Percentiles rank a stretch among this genome's conserved stretches.
These are phyloP conservation scores for Nemapogon koenigi DNA, from an alignment of 2,888 invertebrate genomes.

Conservation along the genomic window DNA sequence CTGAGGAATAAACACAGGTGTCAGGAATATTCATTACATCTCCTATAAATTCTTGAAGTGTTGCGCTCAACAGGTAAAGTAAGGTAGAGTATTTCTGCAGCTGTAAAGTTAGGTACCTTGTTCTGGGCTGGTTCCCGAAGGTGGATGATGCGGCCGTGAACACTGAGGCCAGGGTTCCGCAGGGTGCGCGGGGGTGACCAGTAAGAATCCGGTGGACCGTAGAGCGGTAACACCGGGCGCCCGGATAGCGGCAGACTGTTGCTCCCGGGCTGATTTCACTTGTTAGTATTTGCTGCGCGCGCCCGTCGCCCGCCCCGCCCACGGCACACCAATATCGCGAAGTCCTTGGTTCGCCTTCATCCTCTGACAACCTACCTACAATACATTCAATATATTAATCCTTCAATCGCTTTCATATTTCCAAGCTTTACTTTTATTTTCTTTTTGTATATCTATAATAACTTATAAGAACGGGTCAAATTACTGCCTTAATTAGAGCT, in stretches of 20 bases:
- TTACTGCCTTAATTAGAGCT: neutral
- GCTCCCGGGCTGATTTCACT: slow-evolving; percentile 63
- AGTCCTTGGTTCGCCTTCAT: slow-evolving; percentile 52
- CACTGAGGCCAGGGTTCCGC: slow-evolving; percentile 19
- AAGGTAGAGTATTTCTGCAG: too few species aligned
- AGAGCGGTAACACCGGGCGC: slow-evolving; percentile 56
- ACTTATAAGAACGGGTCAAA: neutral
- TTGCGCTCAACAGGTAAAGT: too few species aligned
- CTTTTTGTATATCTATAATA: too few species aligned
- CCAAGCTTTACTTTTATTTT: too few species aligned
- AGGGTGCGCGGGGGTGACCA: slow-evolving; percentile 17
- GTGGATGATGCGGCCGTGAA: slow-evolving; percentile 26
- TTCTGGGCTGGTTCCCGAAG: slow-evolving; percentile 50
- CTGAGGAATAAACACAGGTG: too few species aligned
- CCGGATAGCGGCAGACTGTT: slow-evolving; percentile 65
- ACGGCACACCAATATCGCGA: slow-evolving; percentile 48
- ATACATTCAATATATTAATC: too few species aligned
- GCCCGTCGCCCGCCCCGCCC: slow-evolving; percentile 34
- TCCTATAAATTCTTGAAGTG: too few species aligned
- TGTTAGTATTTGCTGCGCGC: slow-evolving; percentile 49
- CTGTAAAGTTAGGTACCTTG: too few species aligned
- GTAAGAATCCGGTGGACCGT: too few species aligned
- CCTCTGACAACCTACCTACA: too few species aligned
- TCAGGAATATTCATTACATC: too few species aligned
- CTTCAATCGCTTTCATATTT: too few species aligned